Evolutionary conservation across 1,140 invertebrate species (phyloP).

Genomic region (Diachasma alloeum): DNA sequence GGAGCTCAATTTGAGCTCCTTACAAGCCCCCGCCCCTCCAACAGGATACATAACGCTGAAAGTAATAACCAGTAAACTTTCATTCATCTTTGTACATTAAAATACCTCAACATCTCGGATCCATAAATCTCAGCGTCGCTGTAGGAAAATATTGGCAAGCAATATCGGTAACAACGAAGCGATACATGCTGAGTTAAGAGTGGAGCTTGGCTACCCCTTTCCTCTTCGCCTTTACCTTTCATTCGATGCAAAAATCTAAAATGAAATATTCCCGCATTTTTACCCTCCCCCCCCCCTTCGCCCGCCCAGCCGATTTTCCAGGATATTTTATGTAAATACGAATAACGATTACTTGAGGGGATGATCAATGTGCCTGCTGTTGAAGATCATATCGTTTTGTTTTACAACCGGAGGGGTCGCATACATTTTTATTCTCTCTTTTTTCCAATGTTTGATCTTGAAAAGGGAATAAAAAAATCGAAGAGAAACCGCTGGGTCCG

Average conservation of each 20-base stretch:
- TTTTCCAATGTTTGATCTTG: background rate
- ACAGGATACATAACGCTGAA: background rate
- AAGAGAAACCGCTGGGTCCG: background rate
- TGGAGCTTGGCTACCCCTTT: background rate
- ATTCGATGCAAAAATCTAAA: background rate
- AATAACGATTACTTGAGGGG: background rate
- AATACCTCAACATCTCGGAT: background rate
- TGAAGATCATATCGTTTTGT: background rate
- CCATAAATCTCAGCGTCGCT: background rate
- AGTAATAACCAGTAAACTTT: background rate
- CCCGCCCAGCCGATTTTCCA: too few relatives aligned
- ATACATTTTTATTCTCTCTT: background rate
- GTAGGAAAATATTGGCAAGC: constrained; percentile 3
- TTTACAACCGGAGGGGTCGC: background rate
- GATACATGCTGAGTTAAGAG: background rate
- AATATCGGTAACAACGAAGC: background rate
- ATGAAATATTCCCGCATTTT: background rate
- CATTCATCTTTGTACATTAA: background rate
- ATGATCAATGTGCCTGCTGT: constrained; percentile 5
- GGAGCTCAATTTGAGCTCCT: background rate
- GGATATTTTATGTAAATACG: background rate
- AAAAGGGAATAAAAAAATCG: background rate
- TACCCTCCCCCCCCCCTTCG: too few relatives aligned
- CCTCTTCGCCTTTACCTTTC: background rate
- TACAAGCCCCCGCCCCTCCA: background rate